A percentile compares a stretch with the other conserved stretches of the same genome.
Evolutionary conservation across 2,888 invertebrate genomes (phyloP).

Genomic region (Drosophila recens): DNA sequence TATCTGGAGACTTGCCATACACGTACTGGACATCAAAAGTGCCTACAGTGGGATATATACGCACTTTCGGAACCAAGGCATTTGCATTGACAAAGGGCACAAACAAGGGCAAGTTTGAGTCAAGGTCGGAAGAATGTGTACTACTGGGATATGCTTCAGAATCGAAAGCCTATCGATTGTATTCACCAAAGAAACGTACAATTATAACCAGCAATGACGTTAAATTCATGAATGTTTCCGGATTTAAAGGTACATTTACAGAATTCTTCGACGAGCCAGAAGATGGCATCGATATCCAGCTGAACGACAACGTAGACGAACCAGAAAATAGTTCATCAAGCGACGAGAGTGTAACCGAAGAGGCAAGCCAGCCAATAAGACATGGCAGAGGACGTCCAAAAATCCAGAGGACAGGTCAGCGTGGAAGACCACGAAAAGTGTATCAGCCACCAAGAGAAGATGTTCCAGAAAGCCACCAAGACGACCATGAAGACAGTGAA

Average conservation of each 20-base stretch:
- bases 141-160: not conserved
- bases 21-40: no score
- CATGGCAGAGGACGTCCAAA: conserved; percentile 4
- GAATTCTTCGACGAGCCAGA: not conserved
- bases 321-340: not conserved
- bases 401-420: not conserved
- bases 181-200: no score
- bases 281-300: not conserved
- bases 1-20: no score
- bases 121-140: not conserved
- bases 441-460: no score
- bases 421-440: not conserved
- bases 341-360: not conserved
- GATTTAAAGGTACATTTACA: not conserved
- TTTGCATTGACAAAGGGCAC: not conserved
- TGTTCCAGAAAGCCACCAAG: not conserved
- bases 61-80: not conserved
- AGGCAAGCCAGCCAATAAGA: not conserved
- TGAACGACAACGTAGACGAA: not conserved
- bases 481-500: not conserved
- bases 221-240: no score
- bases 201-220: no score
- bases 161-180: not conserved
- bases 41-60: not conserved
- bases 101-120: conserved; percentile 1